Percentiles rank a stretch among this genome's conserved stretches.
phyloP scores from a whole-genome alignment of 2,113 vertebrate species.

The Sardina pilchardus region DNA sequence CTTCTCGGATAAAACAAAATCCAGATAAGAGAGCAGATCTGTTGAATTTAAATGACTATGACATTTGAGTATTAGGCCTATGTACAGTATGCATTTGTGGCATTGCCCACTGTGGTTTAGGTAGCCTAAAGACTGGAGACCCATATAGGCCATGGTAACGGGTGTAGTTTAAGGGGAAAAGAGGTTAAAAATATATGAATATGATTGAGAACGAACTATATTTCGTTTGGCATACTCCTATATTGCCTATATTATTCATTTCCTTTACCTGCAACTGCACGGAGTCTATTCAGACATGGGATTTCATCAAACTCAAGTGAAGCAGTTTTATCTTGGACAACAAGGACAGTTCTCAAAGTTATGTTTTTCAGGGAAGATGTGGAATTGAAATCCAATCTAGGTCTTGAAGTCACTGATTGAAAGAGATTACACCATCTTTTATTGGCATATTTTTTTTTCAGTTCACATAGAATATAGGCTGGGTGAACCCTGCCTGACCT shows the following conservation, averaged over 20 bases:
- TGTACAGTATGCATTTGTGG: not conserved
- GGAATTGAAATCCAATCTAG: not conserved
- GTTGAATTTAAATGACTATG: not conserved
- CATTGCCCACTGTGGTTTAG: not conserved
- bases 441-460: too few species aligned
- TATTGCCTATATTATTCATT: too few species aligned
- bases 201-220: not conserved
- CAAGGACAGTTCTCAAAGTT: too few species aligned
- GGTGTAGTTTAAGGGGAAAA: not conserved
- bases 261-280: not conserved
- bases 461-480: not conserved
- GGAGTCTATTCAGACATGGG: not conserved
- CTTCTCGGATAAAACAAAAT: not conserved
- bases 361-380: too few species aligned
- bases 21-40: not conserved
- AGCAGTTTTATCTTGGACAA: not conserved
- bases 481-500: too few species aligned
- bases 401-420: not conserved
- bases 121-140: not conserved
- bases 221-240: not conserved
- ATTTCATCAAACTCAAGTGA: not conserved
- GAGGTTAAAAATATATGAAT: not conserved
- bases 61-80: not conserved
- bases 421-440: too few species aligned
- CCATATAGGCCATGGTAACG: not conserved